These are phyloP conservation scores for Xylota segnis DNA, from an alignment of 2,888 invertebrate species.

Conservation along the genomic window DNA sequence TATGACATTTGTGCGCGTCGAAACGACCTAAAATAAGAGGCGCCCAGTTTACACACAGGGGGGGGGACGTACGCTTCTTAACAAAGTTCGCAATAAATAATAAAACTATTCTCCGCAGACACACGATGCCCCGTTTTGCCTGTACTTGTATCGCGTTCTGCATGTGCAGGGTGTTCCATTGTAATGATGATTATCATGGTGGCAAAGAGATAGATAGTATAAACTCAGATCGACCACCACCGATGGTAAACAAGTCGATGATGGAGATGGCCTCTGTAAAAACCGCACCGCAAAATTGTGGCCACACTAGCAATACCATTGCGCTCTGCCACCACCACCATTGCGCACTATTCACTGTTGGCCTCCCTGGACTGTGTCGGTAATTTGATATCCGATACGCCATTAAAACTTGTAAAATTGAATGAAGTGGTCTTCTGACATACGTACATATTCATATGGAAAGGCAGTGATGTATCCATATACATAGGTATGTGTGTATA, in stretches of 20 bases:
- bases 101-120: constrained; percentile 13
- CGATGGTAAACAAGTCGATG: constrained; percentile 68
- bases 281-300: constrained; percentile 75
- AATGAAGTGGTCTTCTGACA: constrained; percentile 77
- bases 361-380: constrained; percentile 78
- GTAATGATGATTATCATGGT: constrained; percentile 53
- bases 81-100: constrained; percentile 13
- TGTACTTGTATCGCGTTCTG: neutral
- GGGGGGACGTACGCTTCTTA: neutral
- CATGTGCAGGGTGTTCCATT: constrained; percentile 42
- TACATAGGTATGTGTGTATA: neutral
- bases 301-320: constrained; percentile 61
- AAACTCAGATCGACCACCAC: constrained; percentile 69
- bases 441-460: constrained; percentile 38
- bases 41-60: constrained; percentile 4
- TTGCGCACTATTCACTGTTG: constrained; percentile 70
- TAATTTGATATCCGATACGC: constrained; percentile 80
- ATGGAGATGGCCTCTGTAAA: constrained; percentile 77
- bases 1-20: constrained; percentile 40
- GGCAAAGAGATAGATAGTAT: constrained; percentile 55
- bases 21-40: constrained; percentile 26
- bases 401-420: constrained; percentile 79
- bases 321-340: constrained; percentile 47
- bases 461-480: constrained; percentile 19
- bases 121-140: constrained; percentile 4